A percentile compares a stretch with the other conserved stretches of the same genome.
Conservation (phyloP, 2,797 vertebrate species). For the Taeniopygia guttata region DNA sequence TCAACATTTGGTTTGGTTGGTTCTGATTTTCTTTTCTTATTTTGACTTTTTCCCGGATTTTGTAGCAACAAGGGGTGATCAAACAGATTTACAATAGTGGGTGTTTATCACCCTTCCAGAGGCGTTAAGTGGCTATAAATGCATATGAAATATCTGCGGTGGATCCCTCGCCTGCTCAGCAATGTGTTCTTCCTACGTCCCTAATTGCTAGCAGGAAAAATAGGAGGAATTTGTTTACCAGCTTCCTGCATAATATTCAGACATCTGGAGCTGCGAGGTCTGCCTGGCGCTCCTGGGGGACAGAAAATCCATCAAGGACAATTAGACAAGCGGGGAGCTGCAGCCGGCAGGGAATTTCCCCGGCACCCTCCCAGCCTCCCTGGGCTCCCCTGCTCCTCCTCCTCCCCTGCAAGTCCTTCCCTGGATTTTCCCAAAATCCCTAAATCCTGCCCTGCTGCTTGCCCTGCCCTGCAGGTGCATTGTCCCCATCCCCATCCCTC, state of each 20-base stretch:
- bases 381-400: not conserved
- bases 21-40: rapidly evolving
- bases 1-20: rapidly evolving
- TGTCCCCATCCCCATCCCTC: not conserved
- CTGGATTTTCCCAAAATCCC: rapidly evolving
- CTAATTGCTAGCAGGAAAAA: constrained; percentile 43
- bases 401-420: not conserved
- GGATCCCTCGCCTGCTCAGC: not conserved
- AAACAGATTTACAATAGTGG: not conserved
- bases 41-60: not conserved
- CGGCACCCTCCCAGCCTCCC: not conserved
- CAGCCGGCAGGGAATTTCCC: not conserved
- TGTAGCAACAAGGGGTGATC: not conserved
- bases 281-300: not conserved
- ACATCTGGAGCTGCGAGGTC: constrained; percentile 48
- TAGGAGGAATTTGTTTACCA: constrained; percentile 38
- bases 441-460: rapidly evolving
- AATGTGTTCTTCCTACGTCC: not conserved
- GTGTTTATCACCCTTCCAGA: not conserved
- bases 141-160: not conserved
- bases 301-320: constrained; percentile 31
- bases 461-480: rapidly evolving
- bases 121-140: not conserved
- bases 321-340: not conserved
- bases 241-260: constrained; percentile 22